Percentiles rank a stretch among this genome's conserved stretches.
Conservation (phyloP, 92 coral and sea anemone species). For the Siderastrea radians region DNA sequence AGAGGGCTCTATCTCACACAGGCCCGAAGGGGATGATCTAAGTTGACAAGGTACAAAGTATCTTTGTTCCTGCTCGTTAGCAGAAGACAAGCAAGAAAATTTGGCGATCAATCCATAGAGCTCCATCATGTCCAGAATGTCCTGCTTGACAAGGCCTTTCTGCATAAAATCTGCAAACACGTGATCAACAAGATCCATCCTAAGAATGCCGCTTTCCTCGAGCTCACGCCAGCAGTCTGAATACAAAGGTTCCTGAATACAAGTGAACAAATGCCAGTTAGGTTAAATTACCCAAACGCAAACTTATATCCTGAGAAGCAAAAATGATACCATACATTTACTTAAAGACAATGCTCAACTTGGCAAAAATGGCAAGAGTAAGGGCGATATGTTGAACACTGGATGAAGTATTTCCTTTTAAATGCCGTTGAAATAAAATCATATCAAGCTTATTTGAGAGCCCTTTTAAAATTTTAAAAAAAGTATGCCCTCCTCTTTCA, state of each 20-base stretch:
- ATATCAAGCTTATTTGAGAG: no score
- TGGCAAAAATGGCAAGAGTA: no score
- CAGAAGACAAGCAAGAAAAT: slow-evolving; percentile 18
- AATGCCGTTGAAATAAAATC: no score
- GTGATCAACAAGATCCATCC: slow-evolving; percentile 69
- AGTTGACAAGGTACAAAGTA: slow-evolving; percentile 89
- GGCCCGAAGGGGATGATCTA: slow-evolving; percentile 69
- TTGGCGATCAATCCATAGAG: slow-evolving; percentile 76
- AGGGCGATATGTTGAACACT: no score
- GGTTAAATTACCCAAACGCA: background rate
- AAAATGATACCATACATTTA: no score
- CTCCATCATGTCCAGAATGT: slow-evolving; percentile 82
- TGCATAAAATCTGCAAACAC: slow-evolving; percentile 64
- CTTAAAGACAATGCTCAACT: no score
- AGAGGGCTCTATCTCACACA: slow-evolving; percentile 66
- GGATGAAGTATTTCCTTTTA: no score
- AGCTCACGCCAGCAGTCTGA: slow-evolving; percentile 79
- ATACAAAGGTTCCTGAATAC: slow-evolving; percentile 62
- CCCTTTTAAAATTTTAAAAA: no score
- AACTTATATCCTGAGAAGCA: background rate
- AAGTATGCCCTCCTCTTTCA: no score
- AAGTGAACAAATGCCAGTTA: no score
- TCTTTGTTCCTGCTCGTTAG: background rate
- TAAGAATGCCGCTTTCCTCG: slow-evolving; percentile 74
- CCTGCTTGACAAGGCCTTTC: slow-evolving; percentile 58